Evolutionary conservation across 2,113 vertebrate genomes (phyloP), one percentile per base, ranked within the genome.

Genomic region (Callopanchax toddi): DNA sequence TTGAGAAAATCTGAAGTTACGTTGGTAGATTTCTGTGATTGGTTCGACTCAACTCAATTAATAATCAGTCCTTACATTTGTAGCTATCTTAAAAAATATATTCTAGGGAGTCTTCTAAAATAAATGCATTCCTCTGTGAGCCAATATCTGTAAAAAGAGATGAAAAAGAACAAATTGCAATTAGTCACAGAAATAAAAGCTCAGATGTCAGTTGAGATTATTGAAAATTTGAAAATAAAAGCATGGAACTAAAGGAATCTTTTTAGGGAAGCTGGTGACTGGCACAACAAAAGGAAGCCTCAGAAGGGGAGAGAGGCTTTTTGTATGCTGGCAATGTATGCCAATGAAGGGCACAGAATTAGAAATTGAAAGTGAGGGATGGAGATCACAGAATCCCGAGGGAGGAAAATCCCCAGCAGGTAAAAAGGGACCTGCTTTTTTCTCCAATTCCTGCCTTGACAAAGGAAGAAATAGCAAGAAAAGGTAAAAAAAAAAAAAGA

Each of bases 241-340:
- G 16, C 32, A 50, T 21, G 29, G 4, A 32, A 32, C 6, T 18
- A 26, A 65, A 53, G 60, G 23, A 67, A 54, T 20, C 49, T 58
- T 46, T 51, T 59, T 64, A 58, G 29, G 26, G 48, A 36, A 46
- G 48, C 23, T 60, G 52, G 20, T 67, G 62, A 74, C 72, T 64
- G 65, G 52, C 58, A 45, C 20, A 51, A 49, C 17, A 62, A 66
- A 66, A 60, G 36, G 46, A 10, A 57, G 43, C 21, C 32, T 53
- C 18, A 3, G 54, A 62, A 15, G 12, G n/a, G 39, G 40, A 53
- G 42, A 32, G 51, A 46, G 56, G 53, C 61, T 54, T 86, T 78
- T 85, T 78, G 74, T 77, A 63, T 60, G 52, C 29, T 46, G 59
- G 61, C 79, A 78, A 76, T 87, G 79, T 79, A 67, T 77, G 61